Conservation (phyloP, 1,140 invertebrate genomes). For the Orius insidiosus region DNA sequence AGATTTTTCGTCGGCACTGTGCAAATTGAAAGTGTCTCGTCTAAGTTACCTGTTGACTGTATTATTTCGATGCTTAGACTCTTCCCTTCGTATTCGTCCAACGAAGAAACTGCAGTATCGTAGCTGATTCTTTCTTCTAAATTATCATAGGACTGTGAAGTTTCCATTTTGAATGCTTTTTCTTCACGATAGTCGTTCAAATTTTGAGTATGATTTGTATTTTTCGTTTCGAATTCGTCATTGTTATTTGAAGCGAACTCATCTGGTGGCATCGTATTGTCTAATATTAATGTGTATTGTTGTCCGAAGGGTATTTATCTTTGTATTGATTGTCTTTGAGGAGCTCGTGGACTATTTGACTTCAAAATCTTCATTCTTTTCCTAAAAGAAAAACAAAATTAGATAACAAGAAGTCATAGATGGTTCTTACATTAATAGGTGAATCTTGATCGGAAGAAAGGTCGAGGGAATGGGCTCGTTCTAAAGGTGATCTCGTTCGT, state of each 20-base stretch:
- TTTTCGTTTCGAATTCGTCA: not conserved
- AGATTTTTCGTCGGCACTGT: conserved; percentile 17
- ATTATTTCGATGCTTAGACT: conserved; percentile 17
- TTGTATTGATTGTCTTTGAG: no score
- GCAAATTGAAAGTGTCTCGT: conserved; percentile 15
- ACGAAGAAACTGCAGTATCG: conserved; percentile 10
- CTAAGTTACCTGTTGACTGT: conserved; percentile 15
- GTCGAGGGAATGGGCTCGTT: conserved; percentile 18
- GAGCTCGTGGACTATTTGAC: no score
- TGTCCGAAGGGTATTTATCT: not conserved
- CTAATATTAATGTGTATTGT: conserved; percentile 7
- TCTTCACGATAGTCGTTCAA: not conserved
- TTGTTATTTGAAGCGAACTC: conserved; percentile 6
- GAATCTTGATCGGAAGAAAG: conserved; percentile 16
- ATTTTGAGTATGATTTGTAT: conserved; percentile 1
- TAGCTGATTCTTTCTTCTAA: conserved; percentile 14
- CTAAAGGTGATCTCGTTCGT: conserved; percentile 16
- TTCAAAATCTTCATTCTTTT: no score
- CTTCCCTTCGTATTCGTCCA: conserved; percentile 12
- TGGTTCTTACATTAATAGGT: conserved; percentile 4
- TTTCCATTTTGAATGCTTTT: conserved; percentile 12
- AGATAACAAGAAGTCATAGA: no score
- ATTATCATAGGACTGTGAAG: conserved; percentile 17
- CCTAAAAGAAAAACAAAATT: no score
- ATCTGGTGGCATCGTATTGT: conserved; percentile 5